Evolutionary conservation across 2,113 vertebrate genomes (phyloP).

Genomic region (Collichthys lucidus): DNA sequence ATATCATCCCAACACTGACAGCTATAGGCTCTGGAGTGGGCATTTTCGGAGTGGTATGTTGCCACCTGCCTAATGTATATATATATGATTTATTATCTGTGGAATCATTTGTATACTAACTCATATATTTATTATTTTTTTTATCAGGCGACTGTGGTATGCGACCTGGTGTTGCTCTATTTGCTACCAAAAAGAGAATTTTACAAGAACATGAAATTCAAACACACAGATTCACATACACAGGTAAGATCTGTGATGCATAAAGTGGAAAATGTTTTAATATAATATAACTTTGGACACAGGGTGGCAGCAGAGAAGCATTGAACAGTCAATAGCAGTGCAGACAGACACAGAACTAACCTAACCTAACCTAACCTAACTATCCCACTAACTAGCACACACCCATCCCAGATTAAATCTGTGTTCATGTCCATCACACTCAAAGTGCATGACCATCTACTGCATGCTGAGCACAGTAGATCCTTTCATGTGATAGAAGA

Average conservation of each 20-base stretch:
- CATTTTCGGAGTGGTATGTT: slow-evolving; percentile 97
- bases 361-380: too few relatives aligned
- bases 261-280: neutral
- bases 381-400: neutral
- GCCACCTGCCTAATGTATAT: neutral
- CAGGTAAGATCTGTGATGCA: slow-evolving; percentile 66
- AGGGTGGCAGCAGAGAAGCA: slow-evolving; percentile 69
- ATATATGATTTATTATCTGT: neutral
- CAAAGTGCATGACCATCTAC: neutral
- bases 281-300: slow-evolving; percentile 40
- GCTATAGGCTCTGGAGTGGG: slow-evolving; percentile 97
- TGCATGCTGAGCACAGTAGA: neutral
- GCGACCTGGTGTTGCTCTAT: slow-evolving; percentile 93
- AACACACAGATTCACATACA: slow-evolving; percentile 82
- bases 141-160: slow-evolving; percentile 92
- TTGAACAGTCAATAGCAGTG: neutral
- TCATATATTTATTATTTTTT: neutral
- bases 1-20: slow-evolving; percentile 96
- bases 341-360: neutral
- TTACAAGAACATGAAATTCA: slow-evolving; percentile 98
- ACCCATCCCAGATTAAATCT: neutral
- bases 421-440: slow-evolving; percentile 12
- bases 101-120: neutral
- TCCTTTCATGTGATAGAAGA: slow-evolving; percentile 18
- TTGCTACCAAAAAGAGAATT: slow-evolving; percentile 91